Percentiles rank a stretch among this genome's conserved stretches.
phyloP scores from a whole-genome alignment of 2,797 vertebrate species.

The Diceros bicornis region DNA sequence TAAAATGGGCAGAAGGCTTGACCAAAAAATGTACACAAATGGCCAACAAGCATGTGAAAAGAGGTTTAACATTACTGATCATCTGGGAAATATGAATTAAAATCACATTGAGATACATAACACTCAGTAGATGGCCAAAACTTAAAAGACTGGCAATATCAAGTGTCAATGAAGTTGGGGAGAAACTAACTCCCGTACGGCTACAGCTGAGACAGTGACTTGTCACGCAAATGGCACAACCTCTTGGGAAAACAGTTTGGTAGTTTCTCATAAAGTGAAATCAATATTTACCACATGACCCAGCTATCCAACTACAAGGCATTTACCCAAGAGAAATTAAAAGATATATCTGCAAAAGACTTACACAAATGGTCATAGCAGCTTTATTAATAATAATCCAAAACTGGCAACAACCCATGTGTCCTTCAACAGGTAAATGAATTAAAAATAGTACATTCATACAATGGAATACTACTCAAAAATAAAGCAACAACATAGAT shows the following conservation, averaged over 20 bases:
- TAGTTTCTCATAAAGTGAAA: neutral
- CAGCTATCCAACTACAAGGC: slow-evolving; percentile 5
- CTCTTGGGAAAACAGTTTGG: neutral
- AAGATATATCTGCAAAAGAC: neutral
- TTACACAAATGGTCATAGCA: neutral
- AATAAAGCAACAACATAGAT: neutral
- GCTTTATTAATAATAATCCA: slow-evolving; percentile 9
- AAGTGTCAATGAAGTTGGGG: neutral
- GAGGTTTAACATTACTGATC: neutral
- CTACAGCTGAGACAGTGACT: neutral
- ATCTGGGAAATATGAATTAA: neutral
- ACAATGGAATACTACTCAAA: neutral
- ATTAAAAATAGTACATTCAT: neutral
- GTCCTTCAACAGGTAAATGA: neutral
- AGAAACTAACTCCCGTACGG: neutral
- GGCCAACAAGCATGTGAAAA: neutral
- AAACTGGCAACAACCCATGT: slow-evolving; percentile 27
- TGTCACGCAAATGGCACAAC: neutral
- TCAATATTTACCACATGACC: neutral
- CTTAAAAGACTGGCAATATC: neutral
- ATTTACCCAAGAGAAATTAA: slow-evolving; percentile 33
- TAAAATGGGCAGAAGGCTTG: neutral
- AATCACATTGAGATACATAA: neutral
- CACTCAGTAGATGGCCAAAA: neutral
- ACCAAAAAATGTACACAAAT: neutral